These are phyloP conservation scores for Potorous gilbertii DNA, from an alignment of 2,797 vertebrate genomes.

Conservation along the genomic window DNA sequence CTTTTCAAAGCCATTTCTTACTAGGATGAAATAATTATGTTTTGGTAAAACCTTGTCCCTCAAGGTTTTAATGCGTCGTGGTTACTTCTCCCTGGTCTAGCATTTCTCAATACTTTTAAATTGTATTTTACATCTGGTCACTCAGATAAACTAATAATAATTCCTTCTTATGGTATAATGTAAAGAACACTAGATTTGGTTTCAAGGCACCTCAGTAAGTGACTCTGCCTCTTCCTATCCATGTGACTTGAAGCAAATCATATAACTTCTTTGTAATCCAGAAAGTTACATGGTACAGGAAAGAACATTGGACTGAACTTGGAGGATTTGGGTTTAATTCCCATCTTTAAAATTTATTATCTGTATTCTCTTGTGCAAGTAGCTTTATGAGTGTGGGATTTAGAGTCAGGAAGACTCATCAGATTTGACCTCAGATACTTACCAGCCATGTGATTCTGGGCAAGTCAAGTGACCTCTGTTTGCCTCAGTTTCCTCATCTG, in stretches of 20 bases:
- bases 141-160: not conserved
- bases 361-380: not conserved
- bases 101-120: not conserved
- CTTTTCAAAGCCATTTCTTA: not conserved
- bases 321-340: not conserved
- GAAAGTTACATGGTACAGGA: not conserved
- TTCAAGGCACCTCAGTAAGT: not conserved
- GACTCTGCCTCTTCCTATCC: not conserved
- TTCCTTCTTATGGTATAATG: not conserved
- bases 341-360: not conserved
- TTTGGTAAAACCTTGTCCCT: not conserved
- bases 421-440: not conserved
- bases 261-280: not conserved
- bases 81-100: not conserved
- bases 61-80: not conserved
- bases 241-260: not conserved
- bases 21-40: not conserved
- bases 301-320: not conserved
- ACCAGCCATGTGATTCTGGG: not conserved
- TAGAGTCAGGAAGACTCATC: not conserved
- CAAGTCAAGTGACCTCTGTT: not conserved
- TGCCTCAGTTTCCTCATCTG: not conserved
- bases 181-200: not conserved
- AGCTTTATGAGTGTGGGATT: not conserved
- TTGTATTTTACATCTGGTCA: not conserved